A percentile compares a stretch with the other conserved stretches of the same genome.
These are phyloP conservation scores for Heteromormyrus szaboi DNA, from an alignment of 2,797 vertebrate genomes.

Conservation along the genomic window DNA sequence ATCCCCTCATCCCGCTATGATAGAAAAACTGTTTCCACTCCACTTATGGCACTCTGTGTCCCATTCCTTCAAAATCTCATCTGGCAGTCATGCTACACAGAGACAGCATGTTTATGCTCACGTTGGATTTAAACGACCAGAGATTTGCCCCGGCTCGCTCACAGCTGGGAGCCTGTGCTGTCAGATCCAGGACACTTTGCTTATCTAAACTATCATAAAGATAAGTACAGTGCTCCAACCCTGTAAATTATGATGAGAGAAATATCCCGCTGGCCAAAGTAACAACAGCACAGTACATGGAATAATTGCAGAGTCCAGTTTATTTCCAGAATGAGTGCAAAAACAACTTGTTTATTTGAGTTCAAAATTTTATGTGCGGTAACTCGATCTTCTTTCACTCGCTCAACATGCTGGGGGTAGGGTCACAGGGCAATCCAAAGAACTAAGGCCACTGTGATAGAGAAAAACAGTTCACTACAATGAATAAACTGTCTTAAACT, in stretches of 20 bases:
- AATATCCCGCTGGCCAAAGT: conserved; percentile 39
- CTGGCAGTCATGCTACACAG: conserved; percentile 22
- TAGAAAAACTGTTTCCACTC: conserved; percentile 62
- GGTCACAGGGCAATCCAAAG: background rate
- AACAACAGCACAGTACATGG: conserved; percentile 38
- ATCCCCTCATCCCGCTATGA: background rate
- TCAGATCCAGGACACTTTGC: conserved; percentile 23
- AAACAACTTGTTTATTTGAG: background rate
- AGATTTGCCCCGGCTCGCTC: conserved; percentile 21
- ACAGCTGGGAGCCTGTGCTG: conserved; percentile 28
- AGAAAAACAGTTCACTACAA: background rate
- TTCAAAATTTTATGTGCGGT: background rate
- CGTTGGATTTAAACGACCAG: conserved; percentile 26
- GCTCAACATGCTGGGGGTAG: background rate
- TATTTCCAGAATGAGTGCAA: background rate
- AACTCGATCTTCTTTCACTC: background rate
- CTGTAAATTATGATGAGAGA: conserved; percentile 43
- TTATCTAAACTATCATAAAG: conserved; percentile 43
- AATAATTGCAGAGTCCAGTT: background rate
- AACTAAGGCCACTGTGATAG: background rate
- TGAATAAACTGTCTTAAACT: background rate
- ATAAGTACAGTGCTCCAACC: conserved; percentile 41
- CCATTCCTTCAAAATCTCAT: conserved; percentile 30
- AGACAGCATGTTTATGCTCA: conserved; percentile 33
- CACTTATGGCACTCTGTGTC: conserved; percentile 59